Evolutionary conservation across 2,797 vertebrate genomes (phyloP), one percentile per base, ranked within the genome.

Genomic region (Gastrophryne carolinensis): DNA sequence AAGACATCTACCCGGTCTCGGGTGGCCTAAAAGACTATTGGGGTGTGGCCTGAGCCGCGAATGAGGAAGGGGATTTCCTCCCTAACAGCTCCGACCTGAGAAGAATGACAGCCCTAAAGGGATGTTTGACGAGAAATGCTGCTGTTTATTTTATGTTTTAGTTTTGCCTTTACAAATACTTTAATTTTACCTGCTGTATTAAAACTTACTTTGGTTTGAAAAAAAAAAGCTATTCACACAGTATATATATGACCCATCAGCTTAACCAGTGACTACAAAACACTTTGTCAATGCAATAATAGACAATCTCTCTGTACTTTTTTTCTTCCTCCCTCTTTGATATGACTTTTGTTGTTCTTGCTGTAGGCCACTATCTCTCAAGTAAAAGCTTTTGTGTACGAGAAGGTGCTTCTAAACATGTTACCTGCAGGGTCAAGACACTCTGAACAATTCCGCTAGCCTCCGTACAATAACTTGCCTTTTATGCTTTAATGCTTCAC

Each of bases 401-500:
- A 78, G 15, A 67, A 72, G 60, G 84, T 79, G 80, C 64, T 87
- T 86, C 41, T 84, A 83, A 78, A 83, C 79, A 80, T 52, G 1
- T 79, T 80, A 82, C 35, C 61, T 68, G 80, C 80, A 87, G 86
- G 79, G 81, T 84, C 81, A 83, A 80, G 72, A 82, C 62, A 85
- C 37, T 11, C 27, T 29, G 21, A 19, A 60, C 29, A 75, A 50
- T 75, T 75, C 61, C 34, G 37, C 67, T 39, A 58, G 49, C 39
- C 37, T 9, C 35, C 39, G 34, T 37, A 67, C 52, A 74, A 35
- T 29, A 74, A 58, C 39, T 32, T 54, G 39, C 49, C 52, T 73
- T 65, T 41, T 50, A 23, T 35, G 19, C 66, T 67, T 54, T 64
- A 50, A 52, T 58, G 72, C 34, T 63, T 66, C 27, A 26, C 12